A percentile compares a stretch with the other conserved stretches of the same genome.
These are phyloP conservation scores for Nasonia giraulti DNA, from an alignment of 1,140 invertebrate genomes.

Conservation along the genomic window DNA sequence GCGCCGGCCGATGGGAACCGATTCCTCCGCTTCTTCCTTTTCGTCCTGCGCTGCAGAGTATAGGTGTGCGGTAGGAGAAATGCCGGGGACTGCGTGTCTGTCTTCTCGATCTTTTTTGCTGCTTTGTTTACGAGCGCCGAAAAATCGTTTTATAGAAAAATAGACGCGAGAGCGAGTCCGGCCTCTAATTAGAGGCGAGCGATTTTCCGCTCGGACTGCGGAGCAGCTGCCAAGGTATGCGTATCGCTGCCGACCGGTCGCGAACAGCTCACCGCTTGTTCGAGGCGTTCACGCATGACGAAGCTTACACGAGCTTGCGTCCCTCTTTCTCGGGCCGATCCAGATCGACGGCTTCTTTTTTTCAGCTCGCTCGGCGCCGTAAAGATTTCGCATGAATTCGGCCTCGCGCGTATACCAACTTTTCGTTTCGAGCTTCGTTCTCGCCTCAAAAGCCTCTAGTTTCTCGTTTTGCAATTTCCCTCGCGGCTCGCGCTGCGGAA, in stretches of 20 bases:
- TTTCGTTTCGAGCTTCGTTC: too few relatives aligned
- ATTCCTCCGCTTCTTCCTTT: conserved; percentile 15
- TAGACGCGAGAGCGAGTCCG: not conserved
- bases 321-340: not conserved
- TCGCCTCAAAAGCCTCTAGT: too few relatives aligned
- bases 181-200: not conserved
- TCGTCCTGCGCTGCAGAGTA: not conserved
- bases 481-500: too few relatives aligned
- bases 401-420: not conserved
- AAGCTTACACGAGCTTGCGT: conserved; percentile 45
- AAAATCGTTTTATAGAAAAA: not conserved
- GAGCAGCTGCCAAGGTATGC: not conserved
- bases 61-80: too few relatives aligned
- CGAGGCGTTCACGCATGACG: conserved; percentile 26
- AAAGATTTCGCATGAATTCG: conserved; percentile 31
- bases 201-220: not conserved
- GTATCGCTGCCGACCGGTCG: not conserved
- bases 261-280: conserved; percentile 19
- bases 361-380: not conserved
- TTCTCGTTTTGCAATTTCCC: too few relatives aligned
- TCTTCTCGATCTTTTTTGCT: too few relatives aligned
- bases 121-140: not conserved
- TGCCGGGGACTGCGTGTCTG: too few relatives aligned
- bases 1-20: not conserved
- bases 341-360: not conserved